phyloP scores from a whole-genome alignment of 2,797 vertebrate genomes.

The Cryptoprocta ferox region DNA sequence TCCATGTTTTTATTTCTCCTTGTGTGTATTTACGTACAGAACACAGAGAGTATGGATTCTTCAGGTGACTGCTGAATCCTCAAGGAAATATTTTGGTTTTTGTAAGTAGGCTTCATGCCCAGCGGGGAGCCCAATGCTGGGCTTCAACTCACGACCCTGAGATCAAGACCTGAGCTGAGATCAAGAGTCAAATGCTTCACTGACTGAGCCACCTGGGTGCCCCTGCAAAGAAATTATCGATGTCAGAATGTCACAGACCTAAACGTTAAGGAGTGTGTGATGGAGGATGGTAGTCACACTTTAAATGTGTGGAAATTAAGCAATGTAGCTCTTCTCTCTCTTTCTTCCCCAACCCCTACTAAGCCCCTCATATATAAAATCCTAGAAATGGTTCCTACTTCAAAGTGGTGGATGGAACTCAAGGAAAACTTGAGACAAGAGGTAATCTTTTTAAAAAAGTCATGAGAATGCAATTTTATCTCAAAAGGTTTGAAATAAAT shows the following conservation, averaged over 20 bases:
- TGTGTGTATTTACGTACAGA: not conserved
- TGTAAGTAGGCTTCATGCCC: too few relatives aligned
- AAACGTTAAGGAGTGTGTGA: not conserved
- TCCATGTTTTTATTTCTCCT: conserved; percentile 16
- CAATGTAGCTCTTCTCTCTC: not conserved
- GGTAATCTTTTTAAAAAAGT: not conserved
- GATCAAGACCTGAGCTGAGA: too few relatives aligned
- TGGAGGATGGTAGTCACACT: not conserved
- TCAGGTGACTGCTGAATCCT: not conserved
- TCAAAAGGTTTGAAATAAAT: not conserved
- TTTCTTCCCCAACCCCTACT: not conserved
- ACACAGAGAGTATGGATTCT: not conserved
- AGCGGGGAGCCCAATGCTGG: too few relatives aligned
- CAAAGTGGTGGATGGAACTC: not conserved
- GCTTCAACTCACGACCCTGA: too few relatives aligned
- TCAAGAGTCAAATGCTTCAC: too few relatives aligned
- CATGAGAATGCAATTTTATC: conserved; percentile 24
- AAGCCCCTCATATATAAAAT: not conserved
- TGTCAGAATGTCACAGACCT: conserved; percentile 28
- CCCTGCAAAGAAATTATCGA: not conserved
- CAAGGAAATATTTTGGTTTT: not conserved
- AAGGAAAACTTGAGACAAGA: conserved; percentile 39
- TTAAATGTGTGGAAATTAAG: not conserved
- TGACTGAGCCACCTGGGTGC: too few relatives aligned
- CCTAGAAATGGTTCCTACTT: not conserved